phyloP scores from a whole-genome alignment of 1,140 invertebrate genomes.

The Acromyrmex echinatior region DNA sequence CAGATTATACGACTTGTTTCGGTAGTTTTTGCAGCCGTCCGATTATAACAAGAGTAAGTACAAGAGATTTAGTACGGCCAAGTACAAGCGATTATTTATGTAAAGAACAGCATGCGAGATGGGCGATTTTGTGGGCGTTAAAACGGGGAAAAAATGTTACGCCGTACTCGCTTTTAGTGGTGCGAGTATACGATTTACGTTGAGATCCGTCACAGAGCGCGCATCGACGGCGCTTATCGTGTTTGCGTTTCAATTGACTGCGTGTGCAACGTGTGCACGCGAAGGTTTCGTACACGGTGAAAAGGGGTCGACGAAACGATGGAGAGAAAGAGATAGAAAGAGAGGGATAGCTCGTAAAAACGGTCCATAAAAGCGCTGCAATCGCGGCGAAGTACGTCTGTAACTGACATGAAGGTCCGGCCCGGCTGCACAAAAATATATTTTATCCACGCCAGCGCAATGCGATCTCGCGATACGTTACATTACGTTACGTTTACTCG shows the following conservation, averaged over 20 bases:
- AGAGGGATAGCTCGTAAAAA: conserved; percentile 77
- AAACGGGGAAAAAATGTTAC: conserved; percentile 45
- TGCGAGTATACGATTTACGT: conserved; percentile 34
- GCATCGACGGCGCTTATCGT: conserved; percentile 61
- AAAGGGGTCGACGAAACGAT: conserved; percentile 23
- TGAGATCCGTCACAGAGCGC: conserved; percentile 47
- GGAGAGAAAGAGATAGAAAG: background rate
- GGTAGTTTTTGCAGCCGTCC: background rate
- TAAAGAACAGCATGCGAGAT: conserved; percentile 26
- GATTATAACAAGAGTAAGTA: background rate
- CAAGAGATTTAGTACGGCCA: background rate
- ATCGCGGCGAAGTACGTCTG: conserved; percentile 78
- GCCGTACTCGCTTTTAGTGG: background rate
- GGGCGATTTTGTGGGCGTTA: conserved; percentile 21
- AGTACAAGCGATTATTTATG: conserved; percentile 41
- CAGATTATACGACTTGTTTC: conserved; percentile 20
- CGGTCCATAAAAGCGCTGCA: conserved; percentile 78
- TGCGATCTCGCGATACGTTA: conserved; percentile 59
- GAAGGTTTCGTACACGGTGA: conserved; percentile 57
- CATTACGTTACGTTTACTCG: conserved; percentile 70
- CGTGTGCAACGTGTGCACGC: conserved; percentile 59
- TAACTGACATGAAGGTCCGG: conserved; percentile 78
- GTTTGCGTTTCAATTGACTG: conserved; percentile 61
- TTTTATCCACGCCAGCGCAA: conserved; percentile 74
- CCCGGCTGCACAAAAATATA: conserved; percentile 75